Evolutionary conservation across 2,888 invertebrate genomes (phyloP), one percentile per base, ranked within the genome.

Genomic region (Nomada ferruginata): DNA sequence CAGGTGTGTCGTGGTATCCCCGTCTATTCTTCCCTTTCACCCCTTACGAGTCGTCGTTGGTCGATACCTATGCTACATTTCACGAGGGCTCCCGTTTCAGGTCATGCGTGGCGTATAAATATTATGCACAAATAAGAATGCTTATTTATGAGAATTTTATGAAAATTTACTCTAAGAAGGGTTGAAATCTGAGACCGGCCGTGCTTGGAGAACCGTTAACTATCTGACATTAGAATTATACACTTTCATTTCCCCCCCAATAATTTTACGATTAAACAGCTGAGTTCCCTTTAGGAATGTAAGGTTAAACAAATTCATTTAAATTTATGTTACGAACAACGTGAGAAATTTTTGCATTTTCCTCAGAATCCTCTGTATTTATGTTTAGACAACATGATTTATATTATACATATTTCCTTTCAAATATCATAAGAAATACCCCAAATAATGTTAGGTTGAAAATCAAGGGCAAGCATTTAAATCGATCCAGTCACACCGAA

Each of bases 131-230:
- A 92, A 92, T 92, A 92, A 92, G 90, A 85, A 85, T 82, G 88
- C 76, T 90, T 91, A 92, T 92, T 92, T 92, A 92, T 92, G 91
- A 80, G 89, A 87, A 88, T 92, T 92, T 92, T 91, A 92, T 92
- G 92, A 92, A 92, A 92, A 92, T 92, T 83, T 78, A 36, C 26
- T 77, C 50, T 63, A 15, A 0, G 5, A 77, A 74, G 73, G 86
- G 83, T 53, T 72, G 66, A 55, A 76, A 61, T 15, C 52, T 47
- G 36, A 53, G 47, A 70, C 60, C 55, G 69, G 57, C 66, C 66
- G 50, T 57, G 47, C 57, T 69, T 29, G 18, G 55, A 61, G 29
- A 77, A 70, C 80, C 87, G 80, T 82, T 84, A 68, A n/a, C 78
- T 73, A 61, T 64, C 29, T 2, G 50, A 50, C 29, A 11, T 11